Base-by-base conservation (phyloP, 2,113 vertebrate species). In the Spheniscus mendiculus region DNA sequence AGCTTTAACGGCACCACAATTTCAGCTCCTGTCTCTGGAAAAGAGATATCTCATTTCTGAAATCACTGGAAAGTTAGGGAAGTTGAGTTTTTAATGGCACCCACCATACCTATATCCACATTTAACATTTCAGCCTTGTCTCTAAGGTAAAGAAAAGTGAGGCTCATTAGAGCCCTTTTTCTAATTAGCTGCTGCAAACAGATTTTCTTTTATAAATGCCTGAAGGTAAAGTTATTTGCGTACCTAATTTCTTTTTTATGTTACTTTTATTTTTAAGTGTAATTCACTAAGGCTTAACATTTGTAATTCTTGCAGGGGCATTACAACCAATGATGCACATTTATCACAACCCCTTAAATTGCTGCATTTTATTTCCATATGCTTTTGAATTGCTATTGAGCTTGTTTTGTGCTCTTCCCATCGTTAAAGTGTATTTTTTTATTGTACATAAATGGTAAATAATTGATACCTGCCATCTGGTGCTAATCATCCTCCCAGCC, bases 391-490 rank as follows among this genome's bases (percentile, higher is more conserved):
- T 91, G 97, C 96, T 97, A 96, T 96, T 92, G 97, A 98, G 97
- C 98, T 97, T 97, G 97, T 98, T 98, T 97, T 95, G 89, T 98
- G 96, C 96, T 97, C 97, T 98, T 98, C 96, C 97, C 96, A 95
- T 97, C 89, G 63, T 98, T 97, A 98, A 97, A 98, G 92, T 97
- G 96, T 95, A 96, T 97, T 98, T 98, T 97, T 97, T 98, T 98
- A 98, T 97, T 96, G 97, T 98, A 89, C 95, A 96, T 98, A 98
- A 98, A 98, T 96, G 97, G 97, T 98, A 98, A 98, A 98, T 98
- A 98, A 98, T 98, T 98, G 98, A 98, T 98, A 98, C 98, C 98
- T 98, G 98, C 98, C 98, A 98, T 97, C 97, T 98, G 98, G 95
- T 91, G 95, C 97, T 97, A 95, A 97, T 98, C 95, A 90, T 94